phyloP scores from a whole-genome alignment of 2,797 vertebrate genomes.

The Argya squamiceps region DNA sequence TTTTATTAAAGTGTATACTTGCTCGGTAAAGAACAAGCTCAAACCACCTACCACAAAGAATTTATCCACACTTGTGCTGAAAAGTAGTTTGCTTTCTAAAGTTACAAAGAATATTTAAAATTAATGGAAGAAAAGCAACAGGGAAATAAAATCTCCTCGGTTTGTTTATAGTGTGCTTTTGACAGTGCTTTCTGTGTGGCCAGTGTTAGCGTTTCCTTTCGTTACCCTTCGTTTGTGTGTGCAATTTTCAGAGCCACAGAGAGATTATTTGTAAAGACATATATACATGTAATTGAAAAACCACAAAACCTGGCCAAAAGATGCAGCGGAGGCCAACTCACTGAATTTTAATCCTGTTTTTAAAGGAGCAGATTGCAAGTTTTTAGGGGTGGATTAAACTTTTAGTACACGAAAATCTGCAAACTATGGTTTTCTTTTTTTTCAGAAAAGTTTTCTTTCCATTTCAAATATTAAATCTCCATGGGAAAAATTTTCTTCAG shows the following conservation, averaged over 20 bases:
- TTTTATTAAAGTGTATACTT: not conserved
- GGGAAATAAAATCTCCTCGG: not conserved
- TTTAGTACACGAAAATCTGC: not conserved
- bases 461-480: not conserved
- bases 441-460: not conserved
- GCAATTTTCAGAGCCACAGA: not conserved
- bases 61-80: not conserved
- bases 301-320: conserved; percentile 39
- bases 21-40: not conserved
- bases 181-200: conserved; percentile 4
- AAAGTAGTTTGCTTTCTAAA: not conserved
- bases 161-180: conserved; percentile 9
- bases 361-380: not conserved
- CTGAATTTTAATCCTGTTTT: not conserved
- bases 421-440: not conserved
- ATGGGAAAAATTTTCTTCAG: not conserved
- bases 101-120: conserved; percentile 23
- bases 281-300: not conserved
- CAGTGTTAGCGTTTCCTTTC: not conserved
- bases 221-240: not conserved
- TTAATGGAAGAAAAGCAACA: not conserved
- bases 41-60: not conserved
- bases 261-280: not conserved
- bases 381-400: not conserved
- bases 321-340: not conserved